Evolutionary conservation across 2,888 invertebrate species (phyloP).

Genomic region (Drosophila mulleri): DNA sequence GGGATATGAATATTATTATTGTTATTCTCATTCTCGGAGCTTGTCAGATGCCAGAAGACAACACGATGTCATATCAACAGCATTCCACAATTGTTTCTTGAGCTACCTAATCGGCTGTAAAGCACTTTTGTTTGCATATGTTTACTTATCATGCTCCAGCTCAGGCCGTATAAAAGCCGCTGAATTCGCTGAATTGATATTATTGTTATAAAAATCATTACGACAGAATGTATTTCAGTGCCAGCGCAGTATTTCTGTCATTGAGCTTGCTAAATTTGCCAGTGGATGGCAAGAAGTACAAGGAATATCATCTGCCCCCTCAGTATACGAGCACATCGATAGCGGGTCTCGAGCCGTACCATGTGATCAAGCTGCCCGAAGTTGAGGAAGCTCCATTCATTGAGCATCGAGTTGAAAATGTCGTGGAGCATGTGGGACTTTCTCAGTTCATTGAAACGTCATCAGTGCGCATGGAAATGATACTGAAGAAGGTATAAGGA

Average conservation of each 20-base stretch:
- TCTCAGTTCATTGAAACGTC: neutral
- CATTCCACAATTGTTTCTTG: neutral
- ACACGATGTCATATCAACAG: neutral
- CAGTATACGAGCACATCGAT: too few relatives aligned
- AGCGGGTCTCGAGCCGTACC: rapidly evolving
- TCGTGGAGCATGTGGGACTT: neutral
- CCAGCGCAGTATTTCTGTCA: neutral
- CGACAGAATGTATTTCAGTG: neutral
- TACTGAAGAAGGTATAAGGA: neutral
- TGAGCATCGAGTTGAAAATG: neutral
- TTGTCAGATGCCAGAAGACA: neutral
- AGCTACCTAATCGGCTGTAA: neutral
- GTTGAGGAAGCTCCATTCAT: neutral
- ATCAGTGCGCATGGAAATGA: neutral
- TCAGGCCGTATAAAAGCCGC: slow-evolving; percentile 7
- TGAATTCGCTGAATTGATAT: neutral
- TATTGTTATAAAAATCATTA: neutral
- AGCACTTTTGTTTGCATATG: neutral
- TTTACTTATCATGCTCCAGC: neutral
- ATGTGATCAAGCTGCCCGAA: neutral
- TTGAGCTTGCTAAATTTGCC: neutral
- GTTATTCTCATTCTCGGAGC: too few relatives aligned
- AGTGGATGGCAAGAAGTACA: neutral
- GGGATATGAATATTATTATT: neutral
- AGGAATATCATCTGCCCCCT: neutral